phyloP scores from a whole-genome alignment of 2,888 invertebrate species.

The Noctuana brunneofusca region DNA sequence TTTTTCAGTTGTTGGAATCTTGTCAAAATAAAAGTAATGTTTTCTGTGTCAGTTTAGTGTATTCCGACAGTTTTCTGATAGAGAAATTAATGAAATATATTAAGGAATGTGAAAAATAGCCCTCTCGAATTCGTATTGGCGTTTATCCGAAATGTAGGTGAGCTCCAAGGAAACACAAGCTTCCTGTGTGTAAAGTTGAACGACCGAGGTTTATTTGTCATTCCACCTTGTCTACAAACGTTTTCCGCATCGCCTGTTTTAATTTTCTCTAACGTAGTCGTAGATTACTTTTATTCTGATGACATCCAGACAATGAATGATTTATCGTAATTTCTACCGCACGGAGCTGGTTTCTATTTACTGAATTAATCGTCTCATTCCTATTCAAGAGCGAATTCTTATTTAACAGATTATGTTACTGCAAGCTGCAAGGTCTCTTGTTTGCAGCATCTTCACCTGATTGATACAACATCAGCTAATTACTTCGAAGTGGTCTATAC shows the following conservation, averaged over 20 bases:
- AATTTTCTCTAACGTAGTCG: constrained; percentile 69
- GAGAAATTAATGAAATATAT: constrained; percentile 28
- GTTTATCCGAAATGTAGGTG: constrained; percentile 25
- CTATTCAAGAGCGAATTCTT: background rate
- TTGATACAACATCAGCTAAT: too few species aligned
- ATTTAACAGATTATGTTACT: too few species aligned
- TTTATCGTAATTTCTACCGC: constrained; percentile 34
- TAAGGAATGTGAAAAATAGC: constrained; percentile 21
- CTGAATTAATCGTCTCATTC: background rate
- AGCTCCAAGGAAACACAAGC: constrained; percentile 26
- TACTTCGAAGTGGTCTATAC: too few species aligned
- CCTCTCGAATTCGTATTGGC: constrained; percentile 15
- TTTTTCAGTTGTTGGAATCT: constrained; percentile 30
- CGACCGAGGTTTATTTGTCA: constrained; percentile 58
- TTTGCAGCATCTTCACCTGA: too few species aligned
- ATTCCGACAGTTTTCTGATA: constrained; percentile 36
- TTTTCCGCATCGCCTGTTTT: constrained; percentile 67
- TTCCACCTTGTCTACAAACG: constrained; percentile 56
- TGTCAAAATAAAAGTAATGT: constrained; percentile 27
- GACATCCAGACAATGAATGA: constrained; percentile 68
- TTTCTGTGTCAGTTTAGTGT: constrained; percentile 10
- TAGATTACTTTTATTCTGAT: constrained; percentile 63
- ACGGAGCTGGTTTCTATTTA: background rate
- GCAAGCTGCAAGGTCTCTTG: too few species aligned
- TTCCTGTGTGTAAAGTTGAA: constrained; percentile 43